Evolutionary conservation across 2,797 vertebrate species (phyloP).

Genomic region (Coendou prehensilis): DNA sequence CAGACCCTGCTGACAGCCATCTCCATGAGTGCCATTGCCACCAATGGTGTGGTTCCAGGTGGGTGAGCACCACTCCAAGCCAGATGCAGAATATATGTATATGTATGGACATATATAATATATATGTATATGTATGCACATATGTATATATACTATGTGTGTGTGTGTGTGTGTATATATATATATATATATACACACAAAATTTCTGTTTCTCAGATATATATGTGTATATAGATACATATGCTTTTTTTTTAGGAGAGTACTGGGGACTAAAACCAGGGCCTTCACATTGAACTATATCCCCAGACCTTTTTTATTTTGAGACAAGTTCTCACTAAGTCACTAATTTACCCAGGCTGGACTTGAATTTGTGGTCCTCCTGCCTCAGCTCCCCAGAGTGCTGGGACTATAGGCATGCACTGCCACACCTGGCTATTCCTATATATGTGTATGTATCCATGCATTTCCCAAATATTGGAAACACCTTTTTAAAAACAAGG

Average conservation of each 20-base stretch:
- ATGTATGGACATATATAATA: neutral
- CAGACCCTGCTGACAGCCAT: slow-evolving; percentile 99
- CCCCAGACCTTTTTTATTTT: neutral
- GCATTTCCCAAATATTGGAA: slow-evolving; percentile 15
- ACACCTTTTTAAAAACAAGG: slow-evolving; percentile 11
- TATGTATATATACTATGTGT: neutral
- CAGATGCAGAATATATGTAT: neutral
- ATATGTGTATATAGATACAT: neutral
- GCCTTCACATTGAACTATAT: neutral
- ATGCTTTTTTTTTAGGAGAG: neutral
- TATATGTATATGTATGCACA: neutral
- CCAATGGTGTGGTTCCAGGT: slow-evolving; percentile 99
- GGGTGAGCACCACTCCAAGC: slow-evolving; percentile 66
- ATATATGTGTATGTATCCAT: neutral
- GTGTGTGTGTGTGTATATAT: neutral
- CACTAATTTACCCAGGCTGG: neutral
- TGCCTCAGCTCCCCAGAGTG: neutral
- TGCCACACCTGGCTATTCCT: neutral
- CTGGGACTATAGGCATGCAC: neutral
- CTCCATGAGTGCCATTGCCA: slow-evolving; percentile 99
- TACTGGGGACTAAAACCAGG: neutral
- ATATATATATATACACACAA: neutral
- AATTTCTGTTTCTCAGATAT: neutral
- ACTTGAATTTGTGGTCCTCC: neutral
- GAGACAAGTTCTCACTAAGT: neutral